phyloP scores from a whole-genome alignment of 1,140 invertebrate genomes.

The Drosophila kikkawai region DNA sequence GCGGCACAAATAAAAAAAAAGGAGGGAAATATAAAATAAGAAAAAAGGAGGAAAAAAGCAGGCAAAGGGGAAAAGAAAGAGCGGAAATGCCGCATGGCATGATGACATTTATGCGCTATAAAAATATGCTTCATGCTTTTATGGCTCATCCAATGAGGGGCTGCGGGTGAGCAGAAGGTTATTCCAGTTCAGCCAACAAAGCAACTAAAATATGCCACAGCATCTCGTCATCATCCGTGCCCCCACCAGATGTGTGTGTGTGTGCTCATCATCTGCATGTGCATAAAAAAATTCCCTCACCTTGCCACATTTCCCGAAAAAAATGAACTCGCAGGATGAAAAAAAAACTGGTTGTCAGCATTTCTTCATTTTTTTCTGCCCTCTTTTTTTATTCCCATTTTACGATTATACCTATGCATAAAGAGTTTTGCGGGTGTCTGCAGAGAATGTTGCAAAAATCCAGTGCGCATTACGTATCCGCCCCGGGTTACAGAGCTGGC shows the following conservation, averaged over 20 bases:
- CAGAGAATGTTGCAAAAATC: conserved; percentile 30
- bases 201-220: conserved; percentile 67
- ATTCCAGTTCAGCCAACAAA: conserved; percentile 52
- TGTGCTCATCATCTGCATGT: conserved; percentile 58
- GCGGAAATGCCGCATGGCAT: conserved; percentile 67
- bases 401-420: conserved; percentile 65
- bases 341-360: conserved; percentile 48
- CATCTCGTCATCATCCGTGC: conserved; percentile 46
- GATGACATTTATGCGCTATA: conserved; percentile 80
- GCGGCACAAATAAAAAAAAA: conserved; percentile 11
- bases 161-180: background rate
- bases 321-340: conserved; percentile 18
- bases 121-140: conserved; percentile 75
- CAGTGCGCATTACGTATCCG: conserved; percentile 50
- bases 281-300: conserved; percentile 38
- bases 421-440: conserved; percentile 42
- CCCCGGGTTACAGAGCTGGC: conserved; percentile 32
- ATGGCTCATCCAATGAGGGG: conserved; percentile 52
- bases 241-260: conserved; percentile 25
- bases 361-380: background rate
- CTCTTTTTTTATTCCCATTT: conserved; percentile 30
- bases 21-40: background rate
- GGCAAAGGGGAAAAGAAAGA: background rate
- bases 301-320: conserved; percentile 19
- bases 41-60: conserved; percentile 7